phyloP scores from a whole-genome alignment of 35 echinoderm and acorn worm genomes.

The Antedon bifida region DNA sequence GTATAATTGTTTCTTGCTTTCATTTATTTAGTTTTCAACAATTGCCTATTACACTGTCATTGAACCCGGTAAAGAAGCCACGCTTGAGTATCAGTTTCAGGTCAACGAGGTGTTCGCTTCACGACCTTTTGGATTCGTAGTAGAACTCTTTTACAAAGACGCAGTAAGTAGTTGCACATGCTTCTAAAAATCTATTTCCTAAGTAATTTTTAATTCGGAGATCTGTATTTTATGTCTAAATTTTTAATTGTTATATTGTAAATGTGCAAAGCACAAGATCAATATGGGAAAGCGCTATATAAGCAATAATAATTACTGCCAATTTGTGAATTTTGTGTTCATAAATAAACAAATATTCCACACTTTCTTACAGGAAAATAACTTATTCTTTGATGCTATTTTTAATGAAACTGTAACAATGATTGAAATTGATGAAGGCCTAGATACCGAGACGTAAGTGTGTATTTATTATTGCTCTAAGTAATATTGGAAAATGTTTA shows the following conservation, averaged over 20 bases:
- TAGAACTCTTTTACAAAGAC: slow-evolving; percentile 89
- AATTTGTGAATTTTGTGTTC: no score
- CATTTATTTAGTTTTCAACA: slow-evolving; percentile 57
- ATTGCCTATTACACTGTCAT: slow-evolving; percentile 58
- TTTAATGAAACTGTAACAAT: slow-evolving; percentile 87
- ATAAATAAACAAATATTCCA: no score
- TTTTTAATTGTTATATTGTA: no score
- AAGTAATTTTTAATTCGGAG: no score
- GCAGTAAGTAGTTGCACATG: slow-evolving; percentile 33
- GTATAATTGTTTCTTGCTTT: slow-evolving; percentile 5
- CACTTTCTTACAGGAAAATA: slow-evolving; percentile 60
- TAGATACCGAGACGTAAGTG: slow-evolving; percentile 97
- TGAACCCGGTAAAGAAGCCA: slow-evolving; percentile 57
- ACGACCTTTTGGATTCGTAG: slow-evolving; percentile 76
- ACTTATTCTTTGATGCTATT: slow-evolving; percentile 70
- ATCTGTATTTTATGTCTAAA: no score
- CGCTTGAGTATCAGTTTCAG: slow-evolving; percentile 76
- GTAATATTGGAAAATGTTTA: no score
- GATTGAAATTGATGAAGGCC: slow-evolving; percentile 86
- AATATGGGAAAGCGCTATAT: no score
- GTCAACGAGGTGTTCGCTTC: slow-evolving; percentile 71
- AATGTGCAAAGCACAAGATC: no score
- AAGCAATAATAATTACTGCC: no score
- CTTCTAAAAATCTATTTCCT: no score
- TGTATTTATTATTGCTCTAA: not conserved